A percentile compares a stretch with the other conserved stretches of the same genome.
These are phyloP conservation scores for Pediacus dermestoides DNA, from an alignment of 2,888 invertebrate species.

Conservation along the genomic window DNA sequence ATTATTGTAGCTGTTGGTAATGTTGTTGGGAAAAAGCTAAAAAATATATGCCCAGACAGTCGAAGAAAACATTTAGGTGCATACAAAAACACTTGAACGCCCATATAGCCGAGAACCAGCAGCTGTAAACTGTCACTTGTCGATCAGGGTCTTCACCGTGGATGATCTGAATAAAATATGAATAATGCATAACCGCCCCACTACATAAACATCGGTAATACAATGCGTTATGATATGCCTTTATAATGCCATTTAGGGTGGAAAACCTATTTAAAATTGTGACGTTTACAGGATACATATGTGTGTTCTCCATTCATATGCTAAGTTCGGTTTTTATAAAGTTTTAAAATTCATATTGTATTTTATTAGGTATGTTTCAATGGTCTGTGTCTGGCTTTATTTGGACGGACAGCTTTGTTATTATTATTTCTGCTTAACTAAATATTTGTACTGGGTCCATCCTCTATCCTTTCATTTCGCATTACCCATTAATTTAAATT, in stretches of 20 bases:
- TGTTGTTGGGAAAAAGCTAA: no score
- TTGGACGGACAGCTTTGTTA: constrained; percentile 29
- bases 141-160: constrained; percentile 43
- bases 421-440: constrained; percentile 35
- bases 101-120: constrained; percentile 47
- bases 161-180: constrained; percentile 45
- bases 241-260: constrained; percentile 48
- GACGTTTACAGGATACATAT: constrained; percentile 49
- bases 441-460: constrained; percentile 34
- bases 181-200: constrained; percentile 45
- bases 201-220: constrained; percentile 40
- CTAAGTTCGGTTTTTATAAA: constrained; percentile 43
- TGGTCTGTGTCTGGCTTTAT: constrained; percentile 24
- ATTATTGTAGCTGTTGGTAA: no score
- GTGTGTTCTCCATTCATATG: constrained; percentile 45
- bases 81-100: constrained; percentile 46
- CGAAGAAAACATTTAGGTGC: no score
- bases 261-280: constrained; percentile 49
- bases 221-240: constrained; percentile 47
- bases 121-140: constrained; percentile 52
- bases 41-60: no score
- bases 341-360: constrained; percentile 43
- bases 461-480: constrained; percentile 16
- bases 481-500: constrained; percentile 13
- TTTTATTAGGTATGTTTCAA: constrained; percentile 34